phyloP scores from a whole-genome alignment of 2,797 vertebrate species.

The Hephaestus fuliginosus region DNA sequence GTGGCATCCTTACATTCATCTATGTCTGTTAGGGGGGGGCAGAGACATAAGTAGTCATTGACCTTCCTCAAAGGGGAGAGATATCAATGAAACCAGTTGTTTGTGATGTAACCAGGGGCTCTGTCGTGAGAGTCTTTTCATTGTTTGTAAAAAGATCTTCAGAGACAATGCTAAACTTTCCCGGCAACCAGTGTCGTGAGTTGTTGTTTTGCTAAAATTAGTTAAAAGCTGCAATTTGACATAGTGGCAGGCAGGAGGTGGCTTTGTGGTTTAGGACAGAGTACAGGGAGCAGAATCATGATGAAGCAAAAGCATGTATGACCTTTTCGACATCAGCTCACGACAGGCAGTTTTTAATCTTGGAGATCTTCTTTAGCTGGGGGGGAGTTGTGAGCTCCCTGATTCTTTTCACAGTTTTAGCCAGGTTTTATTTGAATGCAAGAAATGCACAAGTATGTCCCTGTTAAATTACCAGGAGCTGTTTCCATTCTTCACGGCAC shows the following conservation, averaged over 20 bases:
- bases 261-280: slow-evolving; percentile 26
- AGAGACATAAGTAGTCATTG: neutral
- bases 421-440: neutral
- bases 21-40: slow-evolving; percentile 62
- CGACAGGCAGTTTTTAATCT: neutral
- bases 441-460: neutral
- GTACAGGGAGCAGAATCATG: neutral
- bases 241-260: neutral
- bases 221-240: slow-evolving; percentile 34
- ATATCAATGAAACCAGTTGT: neutral
- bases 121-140: neutral
- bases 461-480: neutral
- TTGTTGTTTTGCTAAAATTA: neutral
- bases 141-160: slow-evolving; percentile 5
- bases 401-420: neutral
- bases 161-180: neutral
- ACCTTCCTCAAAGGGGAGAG: neutral
- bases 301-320: slow-evolving; percentile 1
- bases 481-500: neutral
- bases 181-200: neutral
- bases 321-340: neutral
- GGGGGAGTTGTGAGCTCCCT: neutral
- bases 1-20: slow-evolving; percentile 68
- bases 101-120: neutral
- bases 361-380: neutral